Percentiles rank a stretch among this genome's conserved stretches.
phyloP scores from a whole-genome alignment of 2,888 invertebrate genomes.

The Thumatha senex region DNA sequence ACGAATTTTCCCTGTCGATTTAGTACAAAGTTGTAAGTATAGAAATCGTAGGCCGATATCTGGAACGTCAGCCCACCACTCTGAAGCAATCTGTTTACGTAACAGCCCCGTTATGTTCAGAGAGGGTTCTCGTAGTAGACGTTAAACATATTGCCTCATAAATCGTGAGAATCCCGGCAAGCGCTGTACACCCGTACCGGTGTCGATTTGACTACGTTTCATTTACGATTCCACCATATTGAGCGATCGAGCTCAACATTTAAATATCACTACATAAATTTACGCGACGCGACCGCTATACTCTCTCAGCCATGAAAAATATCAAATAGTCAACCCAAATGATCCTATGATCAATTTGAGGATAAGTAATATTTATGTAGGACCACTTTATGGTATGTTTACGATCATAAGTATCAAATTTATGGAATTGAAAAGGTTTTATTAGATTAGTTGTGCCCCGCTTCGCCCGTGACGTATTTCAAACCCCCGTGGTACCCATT shows the following conservation, averaged over 20 bases:
- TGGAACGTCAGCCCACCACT: constrained; percentile 65
- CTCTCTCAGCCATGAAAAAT: constrained; percentile 18
- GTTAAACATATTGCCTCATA: constrained; percentile 84
- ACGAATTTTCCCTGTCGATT: constrained; percentile 28
- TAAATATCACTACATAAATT: constrained; percentile 43
- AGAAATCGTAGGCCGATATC: constrained; percentile 70
- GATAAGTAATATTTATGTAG: constrained; percentile 14
- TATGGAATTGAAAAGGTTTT: not conserved
- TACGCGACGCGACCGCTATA: constrained; percentile 22
- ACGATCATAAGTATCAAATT: not conserved
- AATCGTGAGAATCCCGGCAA: constrained; percentile 80
- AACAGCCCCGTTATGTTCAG: constrained; percentile 81
- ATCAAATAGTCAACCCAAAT: constrained; percentile 19
- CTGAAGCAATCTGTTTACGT: constrained; percentile 82
- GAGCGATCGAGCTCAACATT: constrained; percentile 58
- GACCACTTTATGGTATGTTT: constrained; percentile 3
- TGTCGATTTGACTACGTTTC: constrained; percentile 81
- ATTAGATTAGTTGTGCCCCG: not conserved
- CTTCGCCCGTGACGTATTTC: too few species aligned
- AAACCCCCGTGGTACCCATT: too few species aligned
- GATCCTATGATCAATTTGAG: constrained; percentile 13
- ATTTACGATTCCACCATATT: constrained; percentile 73
- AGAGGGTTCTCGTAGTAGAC: constrained; percentile 81
- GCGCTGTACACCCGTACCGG: constrained; percentile 68
- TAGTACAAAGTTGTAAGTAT: constrained; percentile 63